phyloP scores from a whole-genome alignment of 35 echinoderm and acorn worm genomes.

The Patiria miniata region DNA sequence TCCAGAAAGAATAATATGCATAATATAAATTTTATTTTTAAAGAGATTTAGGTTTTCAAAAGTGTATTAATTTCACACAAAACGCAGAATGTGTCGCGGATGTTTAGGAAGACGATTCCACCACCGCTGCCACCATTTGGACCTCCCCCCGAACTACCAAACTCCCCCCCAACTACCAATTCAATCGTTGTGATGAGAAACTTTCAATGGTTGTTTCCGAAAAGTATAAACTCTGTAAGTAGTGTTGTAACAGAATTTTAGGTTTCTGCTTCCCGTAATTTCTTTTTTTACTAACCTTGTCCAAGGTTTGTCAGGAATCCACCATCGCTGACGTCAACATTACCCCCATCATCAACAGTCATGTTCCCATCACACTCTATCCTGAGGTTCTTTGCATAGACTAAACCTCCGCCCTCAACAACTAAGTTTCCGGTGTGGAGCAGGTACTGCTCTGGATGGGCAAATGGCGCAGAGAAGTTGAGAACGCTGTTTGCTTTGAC shows the following conservation, averaged over 20 bases:
- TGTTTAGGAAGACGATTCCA: slow-evolving; percentile 73
- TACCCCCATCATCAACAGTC: slow-evolving; percentile 91
- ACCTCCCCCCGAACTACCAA: slow-evolving; percentile 84
- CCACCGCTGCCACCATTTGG: slow-evolving; percentile 65
- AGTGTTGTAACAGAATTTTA: too few relatives aligned
- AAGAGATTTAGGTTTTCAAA: neutral
- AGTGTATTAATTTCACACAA: too few relatives aligned
- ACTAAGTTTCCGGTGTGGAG: slow-evolving; percentile 43
- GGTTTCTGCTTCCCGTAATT: too few relatives aligned
- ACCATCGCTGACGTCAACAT: slow-evolving; percentile 77
- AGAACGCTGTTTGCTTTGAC: slow-evolving; percentile 69
- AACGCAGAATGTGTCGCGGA: slow-evolving; percentile 68
- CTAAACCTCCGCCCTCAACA: slow-evolving; percentile 84
- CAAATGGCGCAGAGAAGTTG: slow-evolving; percentile 69
- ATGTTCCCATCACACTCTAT: slow-evolving; percentile 52
- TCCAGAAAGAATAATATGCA: neutral
- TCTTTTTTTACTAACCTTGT: slow-evolving; percentile 63
- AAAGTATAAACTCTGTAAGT: too few relatives aligned
- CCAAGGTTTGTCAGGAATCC: slow-evolving; percentile 70
- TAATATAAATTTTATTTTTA: neutral
- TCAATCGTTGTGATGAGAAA: too few relatives aligned
- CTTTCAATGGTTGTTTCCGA: too few relatives aligned
- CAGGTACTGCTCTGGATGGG: slow-evolving; percentile 63
- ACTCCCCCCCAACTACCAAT: too few relatives aligned
- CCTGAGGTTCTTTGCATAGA: slow-evolving; percentile 75